These are phyloP conservation scores for Tetragnatha montana DNA, from an alignment of 2,888 invertebrate genomes.

Conservation along the genomic window DNA sequence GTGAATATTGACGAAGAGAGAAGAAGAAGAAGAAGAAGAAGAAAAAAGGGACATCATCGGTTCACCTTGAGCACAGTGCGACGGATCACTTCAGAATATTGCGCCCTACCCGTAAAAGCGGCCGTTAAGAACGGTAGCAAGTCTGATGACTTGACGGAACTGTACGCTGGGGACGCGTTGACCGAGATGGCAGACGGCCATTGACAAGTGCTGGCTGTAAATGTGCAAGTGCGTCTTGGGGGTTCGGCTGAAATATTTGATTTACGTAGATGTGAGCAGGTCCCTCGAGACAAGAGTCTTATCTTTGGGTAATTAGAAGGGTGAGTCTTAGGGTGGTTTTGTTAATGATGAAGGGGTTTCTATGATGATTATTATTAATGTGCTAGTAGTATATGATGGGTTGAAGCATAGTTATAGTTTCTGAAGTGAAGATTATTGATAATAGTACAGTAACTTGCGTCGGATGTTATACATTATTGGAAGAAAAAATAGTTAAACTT, in stretches of 20 bases:
- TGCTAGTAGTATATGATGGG: too few species aligned
- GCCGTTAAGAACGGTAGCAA: neutral
- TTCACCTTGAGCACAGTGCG: neutral
- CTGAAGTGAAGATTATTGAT: too few species aligned
- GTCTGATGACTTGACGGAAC: neutral
- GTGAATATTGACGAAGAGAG: neutral
- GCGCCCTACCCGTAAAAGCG: neutral
- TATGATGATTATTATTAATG: too few species aligned
- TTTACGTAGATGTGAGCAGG: neutral
- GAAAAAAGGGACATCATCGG: neutral
- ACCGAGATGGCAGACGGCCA: neutral
- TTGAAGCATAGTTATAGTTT: too few species aligned
- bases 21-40: neutral
- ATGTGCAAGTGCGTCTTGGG: neutral
- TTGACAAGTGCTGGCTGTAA: neutral
- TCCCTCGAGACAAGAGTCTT: neutral
- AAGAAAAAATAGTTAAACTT: too few species aligned
- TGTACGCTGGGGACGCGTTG: neutral
- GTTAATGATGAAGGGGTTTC: neutral
- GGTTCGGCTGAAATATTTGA: neutral
- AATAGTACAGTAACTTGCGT: too few species aligned
- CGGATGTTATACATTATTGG: too few species aligned
- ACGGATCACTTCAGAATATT: neutral
- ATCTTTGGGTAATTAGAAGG: neutral
- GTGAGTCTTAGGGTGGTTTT: neutral